Base-by-base conservation (phyloP, 2,888 invertebrate species). In the Crossocerus cetratus region DNA sequence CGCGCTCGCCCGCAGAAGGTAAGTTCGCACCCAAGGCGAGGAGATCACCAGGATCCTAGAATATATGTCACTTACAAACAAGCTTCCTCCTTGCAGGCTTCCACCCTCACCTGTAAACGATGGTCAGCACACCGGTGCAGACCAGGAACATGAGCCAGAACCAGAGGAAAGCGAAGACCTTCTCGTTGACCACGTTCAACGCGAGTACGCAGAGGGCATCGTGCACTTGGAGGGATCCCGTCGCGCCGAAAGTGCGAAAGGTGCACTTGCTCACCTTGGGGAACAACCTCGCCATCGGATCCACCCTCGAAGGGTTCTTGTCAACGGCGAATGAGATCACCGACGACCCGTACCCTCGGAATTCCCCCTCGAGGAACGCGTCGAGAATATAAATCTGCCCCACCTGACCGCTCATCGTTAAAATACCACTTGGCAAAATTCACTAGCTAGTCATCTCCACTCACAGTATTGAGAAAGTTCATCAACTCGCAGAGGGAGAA, bases 121-220 rank as follows among this genome's bases (percentile, higher is more conserved):
- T 88, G 59, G 94, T 93, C 3, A 94, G 76, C 3, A 92, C 91
- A 0, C 95, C 93, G 18, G 94, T 81, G 3, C 93, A 85, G 0
- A 94, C 91, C 62, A 96, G 91, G 56, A 94, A 87, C 22, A 94
- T 91, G 14, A 96, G 92, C 94, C 96, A 96, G 86, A 94, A 93
- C 94, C 95, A 95, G 0, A 95, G 89, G 60, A 95, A 92, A 0
- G 94, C 91, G 84, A 95, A 95, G 77, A 96, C 93, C 87, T 96
- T 96, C 86, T 96, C 96, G 85, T 96, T 96, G 55, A 96, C 92
- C 77, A 95, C 94, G 85, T 96, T 96, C 8, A 96, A 85, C 0
- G 96, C 94, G 14, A 96, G 90, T n/a, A 96, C 92, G 82, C 96
- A 96, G 0, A 96, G 91, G 0, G 93, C 92, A 83, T 95, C 94